These are phyloP conservation scores for Ethmia dodecea DNA, from an alignment of 2,888 invertebrate species.

Conservation along the genomic window DNA sequence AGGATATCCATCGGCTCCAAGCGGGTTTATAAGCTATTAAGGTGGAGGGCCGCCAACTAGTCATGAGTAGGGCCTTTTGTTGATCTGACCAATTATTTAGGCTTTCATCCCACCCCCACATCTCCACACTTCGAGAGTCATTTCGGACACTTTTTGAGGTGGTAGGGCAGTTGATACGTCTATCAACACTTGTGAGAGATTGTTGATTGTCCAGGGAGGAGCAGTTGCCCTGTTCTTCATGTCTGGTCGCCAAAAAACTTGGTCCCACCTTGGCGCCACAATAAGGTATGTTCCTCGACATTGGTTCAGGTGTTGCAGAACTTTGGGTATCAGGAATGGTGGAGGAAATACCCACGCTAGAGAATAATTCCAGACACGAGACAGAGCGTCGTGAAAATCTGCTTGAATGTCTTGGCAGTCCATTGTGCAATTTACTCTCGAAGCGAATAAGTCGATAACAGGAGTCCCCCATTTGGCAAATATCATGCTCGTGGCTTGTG, in stretches of 20 bases:
- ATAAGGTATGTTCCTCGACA: slow-evolving; percentile 15
- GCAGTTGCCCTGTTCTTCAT: slow-evolving; percentile 14
- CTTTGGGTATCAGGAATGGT: slow-evolving; percentile 23
- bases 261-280: slow-evolving; percentile 8
- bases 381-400: slow-evolving; percentile 21
- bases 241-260: slow-evolving; percentile 19
- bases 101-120: slow-evolving; percentile 20
- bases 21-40: slow-evolving; percentile 15
- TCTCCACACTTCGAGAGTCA: slow-evolving; percentile 18
- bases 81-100: slow-evolving; percentile 13
- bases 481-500: slow-evolving; percentile 7
- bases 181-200: slow-evolving; percentile 10
- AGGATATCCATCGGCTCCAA: slow-evolving; percentile 12
- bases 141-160: slow-evolving; percentile 11
- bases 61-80: slow-evolving; percentile 14
- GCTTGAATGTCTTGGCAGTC: not conserved
- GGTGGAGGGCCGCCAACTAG: slow-evolving; percentile 21
- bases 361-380: slow-evolving; percentile 20
- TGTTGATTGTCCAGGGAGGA: slow-evolving; percentile 11
- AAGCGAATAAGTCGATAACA: slow-evolving; percentile 18
- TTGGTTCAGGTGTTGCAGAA: slow-evolving; percentile 22
- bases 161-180: slow-evolving; percentile 12
- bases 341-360: slow-evolving; percentile 32
- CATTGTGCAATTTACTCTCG: slow-evolving; percentile 5
- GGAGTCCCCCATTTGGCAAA: slow-evolving; percentile 18